Evolutionary conservation across 2,113 vertebrate genomes (phyloP).

Genomic region (Scomber scombrus): DNA sequence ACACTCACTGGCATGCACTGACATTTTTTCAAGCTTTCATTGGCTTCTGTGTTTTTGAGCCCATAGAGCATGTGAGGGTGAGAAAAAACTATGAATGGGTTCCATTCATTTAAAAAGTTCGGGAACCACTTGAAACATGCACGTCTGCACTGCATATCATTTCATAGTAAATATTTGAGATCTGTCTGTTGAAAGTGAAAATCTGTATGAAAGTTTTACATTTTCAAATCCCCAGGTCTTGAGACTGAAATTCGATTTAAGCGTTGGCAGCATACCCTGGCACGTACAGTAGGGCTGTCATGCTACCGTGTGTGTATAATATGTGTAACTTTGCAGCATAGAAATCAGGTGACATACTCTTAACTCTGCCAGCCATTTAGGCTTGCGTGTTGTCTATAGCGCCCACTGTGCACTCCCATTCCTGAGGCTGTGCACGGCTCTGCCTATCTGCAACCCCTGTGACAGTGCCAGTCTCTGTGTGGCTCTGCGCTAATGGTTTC

Average conservation of each 20-base stretch:
- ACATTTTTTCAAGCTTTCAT: too few species aligned
- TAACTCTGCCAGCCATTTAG: constrained; percentile 13
- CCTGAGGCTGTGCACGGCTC: constrained; percentile 17
- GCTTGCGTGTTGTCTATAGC: constrained; percentile 41
- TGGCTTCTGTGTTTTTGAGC: too few species aligned
- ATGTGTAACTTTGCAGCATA: constrained; percentile 16
- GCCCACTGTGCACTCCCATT: constrained; percentile 29
- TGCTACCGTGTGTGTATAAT: constrained; percentile 6
- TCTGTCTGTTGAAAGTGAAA: too few species aligned
- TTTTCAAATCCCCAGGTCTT: not conserved
- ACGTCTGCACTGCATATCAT: not conserved
- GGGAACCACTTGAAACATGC: not conserved
- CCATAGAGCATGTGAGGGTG: too few species aligned
- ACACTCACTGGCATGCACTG: too few species aligned
- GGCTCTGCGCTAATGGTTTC: constrained; percentile 61
- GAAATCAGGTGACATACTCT: constrained; percentile 44
- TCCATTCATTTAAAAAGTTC: not conserved
- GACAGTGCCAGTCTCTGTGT: constrained; percentile 44
- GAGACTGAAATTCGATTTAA: not conserved
- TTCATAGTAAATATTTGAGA: not conserved
- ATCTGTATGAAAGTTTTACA: not conserved
- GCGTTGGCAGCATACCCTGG: not conserved
- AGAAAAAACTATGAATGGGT: not conserved
- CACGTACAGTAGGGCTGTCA: not conserved
- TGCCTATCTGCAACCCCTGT: constrained; percentile 47